These are phyloP conservation scores for Nomada hirtipes DNA, from an alignment of 2,888 invertebrate genomes.

Conservation along the genomic window DNA sequence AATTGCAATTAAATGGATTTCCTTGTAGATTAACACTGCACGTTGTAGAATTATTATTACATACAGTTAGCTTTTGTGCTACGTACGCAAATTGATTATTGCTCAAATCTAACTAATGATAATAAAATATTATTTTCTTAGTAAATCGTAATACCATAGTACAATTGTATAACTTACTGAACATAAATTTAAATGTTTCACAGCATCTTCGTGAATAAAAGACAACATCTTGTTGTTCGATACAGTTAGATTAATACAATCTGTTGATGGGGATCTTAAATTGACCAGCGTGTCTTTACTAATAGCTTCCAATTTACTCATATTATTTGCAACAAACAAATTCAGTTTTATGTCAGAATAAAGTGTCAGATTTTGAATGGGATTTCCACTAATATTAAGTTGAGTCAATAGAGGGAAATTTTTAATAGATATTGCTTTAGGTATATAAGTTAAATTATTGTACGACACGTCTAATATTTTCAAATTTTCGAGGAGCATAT, in stretches of 20 bases:
- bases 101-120: conserved; percentile 86
- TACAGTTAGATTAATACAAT: conserved; percentile 85
- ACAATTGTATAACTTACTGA: conserved; percentile 84
- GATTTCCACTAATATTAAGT: conserved; percentile 86
- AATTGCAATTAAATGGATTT: conserved; percentile 88
- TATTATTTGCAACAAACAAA: conserved; percentile 82
- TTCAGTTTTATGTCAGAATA: conserved; percentile 84
- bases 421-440: conserved; percentile 83
- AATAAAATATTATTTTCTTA: conserved; percentile 24
- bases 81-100: conserved; percentile 85
- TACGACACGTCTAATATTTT: conserved; percentile 85
- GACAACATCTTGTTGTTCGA: conserved; percentile 84
- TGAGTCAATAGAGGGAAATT: conserved; percentile 85
- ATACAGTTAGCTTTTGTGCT: conserved; percentile 79
- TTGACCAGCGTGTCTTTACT: conserved; percentile 85
- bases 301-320: conserved; percentile 70
- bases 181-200: conserved; percentile 85
- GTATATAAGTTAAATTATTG: conserved; percentile 85
- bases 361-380: conserved; percentile 85
- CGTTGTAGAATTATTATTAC: conserved; percentile 82
- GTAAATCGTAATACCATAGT: conserved; percentile 74
- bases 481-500: conserved; percentile 84
- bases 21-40: conserved; percentile 86
- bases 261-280: conserved; percentile 75
- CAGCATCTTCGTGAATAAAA: conserved; percentile 80